These are phyloP conservation scores for Campoplex nolae DNA, from an alignment of 2,888 invertebrate species.

Conservation along the genomic window DNA sequence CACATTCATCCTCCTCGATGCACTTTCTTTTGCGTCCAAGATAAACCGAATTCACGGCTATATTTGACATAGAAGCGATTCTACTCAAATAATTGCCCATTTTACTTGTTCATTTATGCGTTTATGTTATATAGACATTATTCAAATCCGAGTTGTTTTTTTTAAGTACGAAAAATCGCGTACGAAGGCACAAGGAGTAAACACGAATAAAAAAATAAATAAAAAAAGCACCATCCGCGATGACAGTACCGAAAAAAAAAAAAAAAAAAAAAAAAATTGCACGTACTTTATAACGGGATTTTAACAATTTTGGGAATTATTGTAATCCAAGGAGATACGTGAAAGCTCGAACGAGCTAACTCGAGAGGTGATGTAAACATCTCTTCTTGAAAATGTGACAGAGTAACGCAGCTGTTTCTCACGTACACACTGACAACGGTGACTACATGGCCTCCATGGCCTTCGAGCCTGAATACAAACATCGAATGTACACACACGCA, in stretches of 20 bases:
- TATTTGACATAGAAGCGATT: slow-evolving; percentile 81
- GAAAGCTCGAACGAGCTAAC: slow-evolving; percentile 59
- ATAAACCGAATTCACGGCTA: slow-evolving; percentile 81
- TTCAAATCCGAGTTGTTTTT: slow-evolving; percentile 6
- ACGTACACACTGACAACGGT: slow-evolving; percentile 36
- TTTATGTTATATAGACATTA: slow-evolving; percentile 3
- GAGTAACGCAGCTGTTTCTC: slow-evolving; percentile 67
- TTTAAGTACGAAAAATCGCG: slow-evolving; percentile 21
- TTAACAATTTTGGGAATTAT: slow-evolving; percentile 65
- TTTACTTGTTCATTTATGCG: slow-evolving; percentile 42
- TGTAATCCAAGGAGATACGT: slow-evolving; percentile 51
- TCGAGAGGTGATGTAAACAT: slow-evolving; percentile 66
- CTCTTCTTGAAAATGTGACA: slow-evolving; percentile 54
- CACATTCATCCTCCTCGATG: slow-evolving; percentile 85
- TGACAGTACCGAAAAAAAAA: background rate
- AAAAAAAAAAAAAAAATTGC: slow-evolving; percentile 26
- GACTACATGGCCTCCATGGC: slow-evolving; percentile 24
- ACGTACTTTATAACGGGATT: slow-evolving; percentile 60
- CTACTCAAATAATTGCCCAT: slow-evolving; percentile 82
- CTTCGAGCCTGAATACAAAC: slow-evolving; percentile 7
- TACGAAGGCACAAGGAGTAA: slow-evolving; percentile 29
- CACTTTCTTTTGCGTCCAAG: slow-evolving; percentile 86
- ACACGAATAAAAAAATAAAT: slow-evolving; percentile 18
- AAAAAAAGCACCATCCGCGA: slow-evolving; percentile 30
- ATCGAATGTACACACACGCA: background rate